Evolutionary conservation across 2,113 vertebrate genomes (phyloP).

Genomic region (Polypterus bichir): DNA sequence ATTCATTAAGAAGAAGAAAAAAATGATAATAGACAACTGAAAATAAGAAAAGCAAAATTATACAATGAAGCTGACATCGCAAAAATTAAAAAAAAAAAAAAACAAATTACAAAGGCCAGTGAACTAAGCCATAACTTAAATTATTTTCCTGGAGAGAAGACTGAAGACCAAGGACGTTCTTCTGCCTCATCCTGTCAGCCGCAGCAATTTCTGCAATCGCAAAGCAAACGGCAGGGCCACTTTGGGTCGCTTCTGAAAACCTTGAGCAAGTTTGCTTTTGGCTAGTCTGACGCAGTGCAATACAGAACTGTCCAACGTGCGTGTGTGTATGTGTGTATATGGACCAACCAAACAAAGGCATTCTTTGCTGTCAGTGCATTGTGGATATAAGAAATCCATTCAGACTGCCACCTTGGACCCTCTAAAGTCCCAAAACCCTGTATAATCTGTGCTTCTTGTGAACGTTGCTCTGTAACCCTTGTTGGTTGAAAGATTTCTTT

Average conservation of each 20-base stretch:
- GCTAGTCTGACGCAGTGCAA: slow-evolving; percentile 34
- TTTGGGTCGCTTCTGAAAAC: slow-evolving; percentile 30
- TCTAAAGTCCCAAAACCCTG: slow-evolving; percentile 41
- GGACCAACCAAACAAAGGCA: slow-evolving; percentile 55
- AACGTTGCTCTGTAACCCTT: slow-evolving; percentile 82
- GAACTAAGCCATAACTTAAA: slow-evolving; percentile 81
- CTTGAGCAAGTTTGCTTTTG: slow-evolving; percentile 35
- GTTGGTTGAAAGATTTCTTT: slow-evolving; percentile 79
- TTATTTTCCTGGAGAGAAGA: slow-evolving; percentile 38
- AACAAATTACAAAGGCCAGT: slow-evolving; percentile 42
- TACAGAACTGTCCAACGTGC: slow-evolving; percentile 30
- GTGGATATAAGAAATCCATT: slow-evolving; percentile 73
- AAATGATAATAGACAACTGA: slow-evolving; percentile 26
- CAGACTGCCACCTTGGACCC: slow-evolving; percentile 64
- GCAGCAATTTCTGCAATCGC: slow-evolving; percentile 33
- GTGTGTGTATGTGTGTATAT: slow-evolving; percentile 27
- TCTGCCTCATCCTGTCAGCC: slow-evolving; percentile 50
- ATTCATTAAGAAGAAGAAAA: slow-evolving; percentile 22
- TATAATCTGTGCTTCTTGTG: slow-evolving; percentile 82
- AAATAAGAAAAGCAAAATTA: slow-evolving; percentile 25
- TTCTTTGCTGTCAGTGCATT: slow-evolving; percentile 83
- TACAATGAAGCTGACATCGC: slow-evolving; percentile 26
- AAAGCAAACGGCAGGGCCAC: slow-evolving; percentile 28
- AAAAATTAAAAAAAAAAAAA: slow-evolving; percentile 5
- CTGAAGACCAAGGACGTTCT: slow-evolving; percentile 42